These are phyloP conservation scores for Oreochromis grahami DNA, from an alignment of 2,797 vertebrate species.

Conservation along the genomic window DNA sequence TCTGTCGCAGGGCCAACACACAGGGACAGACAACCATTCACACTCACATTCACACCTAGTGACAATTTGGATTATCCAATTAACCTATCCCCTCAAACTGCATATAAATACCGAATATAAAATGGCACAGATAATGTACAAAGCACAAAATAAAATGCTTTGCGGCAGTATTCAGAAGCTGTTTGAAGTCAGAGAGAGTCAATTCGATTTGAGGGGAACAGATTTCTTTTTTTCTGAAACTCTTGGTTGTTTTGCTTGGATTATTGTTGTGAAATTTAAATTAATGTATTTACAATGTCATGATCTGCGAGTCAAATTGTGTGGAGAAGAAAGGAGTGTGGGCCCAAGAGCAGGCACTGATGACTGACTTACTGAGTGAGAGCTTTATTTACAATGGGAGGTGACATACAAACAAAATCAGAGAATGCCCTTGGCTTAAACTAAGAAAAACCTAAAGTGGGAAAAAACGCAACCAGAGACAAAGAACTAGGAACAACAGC, in stretches of 20 bases:
- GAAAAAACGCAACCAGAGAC: neutral
- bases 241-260: neutral
- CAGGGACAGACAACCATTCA: too few relatives aligned
- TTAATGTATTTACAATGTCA: neutral
- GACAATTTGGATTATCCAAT: too few relatives aligned
- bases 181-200: neutral
- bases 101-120: too few relatives aligned
- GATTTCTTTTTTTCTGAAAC: neutral
- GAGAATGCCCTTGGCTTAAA: neutral
- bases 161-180: neutral
- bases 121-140: too few relatives aligned
- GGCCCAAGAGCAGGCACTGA: neutral
- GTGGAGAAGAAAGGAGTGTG: neutral
- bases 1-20: too few relatives aligned
- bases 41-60: too few relatives aligned
- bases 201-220: rapidly evolving
- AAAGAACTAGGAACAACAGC: rapidly evolving
- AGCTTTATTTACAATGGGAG: neutral
- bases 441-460: too few relatives aligned
- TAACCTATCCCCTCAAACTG: too few relatives aligned
- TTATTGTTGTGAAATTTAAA: neutral
- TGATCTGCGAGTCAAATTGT: neutral
- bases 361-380: neutral
- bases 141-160: neutral
- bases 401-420: neutral